Evolutionary conservation across 92 coral and sea anemone genomes (phyloP).

Genomic region (Epizoanthus ramosus): DNA sequence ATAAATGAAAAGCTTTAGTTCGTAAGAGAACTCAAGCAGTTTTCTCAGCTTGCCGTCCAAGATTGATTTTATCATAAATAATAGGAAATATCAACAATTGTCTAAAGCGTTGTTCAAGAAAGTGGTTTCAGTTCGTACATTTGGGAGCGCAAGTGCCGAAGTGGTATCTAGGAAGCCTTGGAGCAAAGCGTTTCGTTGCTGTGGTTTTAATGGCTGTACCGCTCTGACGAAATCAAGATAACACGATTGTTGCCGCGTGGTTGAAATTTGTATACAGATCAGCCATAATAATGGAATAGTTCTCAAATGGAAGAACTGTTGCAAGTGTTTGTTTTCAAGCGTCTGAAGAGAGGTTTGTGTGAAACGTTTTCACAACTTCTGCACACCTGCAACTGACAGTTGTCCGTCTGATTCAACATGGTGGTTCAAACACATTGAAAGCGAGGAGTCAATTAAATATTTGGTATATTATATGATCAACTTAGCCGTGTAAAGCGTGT

Average conservation of each 20-base stretch:
- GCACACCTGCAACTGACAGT: slow-evolving; percentile 39
- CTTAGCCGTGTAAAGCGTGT: slow-evolving; percentile 21
- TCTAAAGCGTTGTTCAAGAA: not conserved
- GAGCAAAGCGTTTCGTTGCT: slow-evolving; percentile 36
- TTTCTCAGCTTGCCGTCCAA: slow-evolving; percentile 30
- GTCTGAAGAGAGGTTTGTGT: not conserved
- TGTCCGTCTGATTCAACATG: slow-evolving; percentile 26
- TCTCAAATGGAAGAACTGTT: not conserved
- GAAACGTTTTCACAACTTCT: not conserved
- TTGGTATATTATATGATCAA: slow-evolving; percentile 11
- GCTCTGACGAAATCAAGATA: not conserved
- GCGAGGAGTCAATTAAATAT: slow-evolving; percentile 26
- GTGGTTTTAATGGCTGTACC: slow-evolving; percentile 22
- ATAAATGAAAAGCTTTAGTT: slow-evolving; percentile 10
- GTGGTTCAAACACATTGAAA: slow-evolving; percentile 15
- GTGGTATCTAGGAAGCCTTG: slow-evolving; percentile 37
- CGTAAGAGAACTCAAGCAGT: not conserved
- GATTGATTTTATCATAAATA: slow-evolving; percentile 7
- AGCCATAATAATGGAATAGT: not conserved
- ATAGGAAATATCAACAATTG: slow-evolving; percentile 30
- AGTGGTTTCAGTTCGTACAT: not conserved
- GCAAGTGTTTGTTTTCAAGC: not conserved
- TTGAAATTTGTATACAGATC: not conserved
- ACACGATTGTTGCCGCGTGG: not conserved
- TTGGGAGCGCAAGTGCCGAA: not conserved